Evolutionary conservation across 2,113 vertebrate species (phyloP).

Genomic region (Ginglymostoma cirratum): DNA sequence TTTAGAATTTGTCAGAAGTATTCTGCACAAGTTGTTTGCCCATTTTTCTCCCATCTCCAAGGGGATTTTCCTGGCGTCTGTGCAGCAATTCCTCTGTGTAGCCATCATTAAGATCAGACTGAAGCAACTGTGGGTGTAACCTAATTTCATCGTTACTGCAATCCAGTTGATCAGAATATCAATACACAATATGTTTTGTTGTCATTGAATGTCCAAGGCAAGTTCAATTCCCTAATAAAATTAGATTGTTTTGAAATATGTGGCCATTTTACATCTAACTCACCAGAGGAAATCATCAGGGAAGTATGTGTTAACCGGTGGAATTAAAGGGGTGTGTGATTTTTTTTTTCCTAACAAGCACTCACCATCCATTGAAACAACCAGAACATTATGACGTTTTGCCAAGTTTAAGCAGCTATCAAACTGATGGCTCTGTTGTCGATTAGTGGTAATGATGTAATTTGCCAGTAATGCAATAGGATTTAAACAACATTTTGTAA

Average conservation of each 20-base stretch:
- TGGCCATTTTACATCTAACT: neutral
- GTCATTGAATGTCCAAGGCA: neutral
- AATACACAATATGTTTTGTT: neutral
- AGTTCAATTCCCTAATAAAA: neutral
- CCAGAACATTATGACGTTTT: neutral
- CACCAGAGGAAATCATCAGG: neutral
- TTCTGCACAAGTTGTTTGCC: neutral
- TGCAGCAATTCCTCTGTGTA: neutral
- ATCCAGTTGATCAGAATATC: neutral
- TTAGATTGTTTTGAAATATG: neutral
- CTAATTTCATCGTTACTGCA: neutral
- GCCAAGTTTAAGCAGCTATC: constrained; percentile 21
- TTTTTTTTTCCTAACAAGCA: neutral
- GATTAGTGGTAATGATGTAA: constrained; percentile 28
- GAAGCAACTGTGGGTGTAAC: neutral
- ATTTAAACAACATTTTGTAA: constrained; percentile 15
- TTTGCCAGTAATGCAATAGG: constrained; percentile 15
- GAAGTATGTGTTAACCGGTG: neutral
- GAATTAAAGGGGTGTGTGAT: neutral
- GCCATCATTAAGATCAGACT: neutral
- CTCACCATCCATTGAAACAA: neutral
- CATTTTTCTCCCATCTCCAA: neutral
- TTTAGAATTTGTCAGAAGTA: neutral
- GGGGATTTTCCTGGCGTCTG: neutral
- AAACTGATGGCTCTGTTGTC: constrained; percentile 1